Conservation (phyloP, 2,113 vertebrate genomes). For the Haemorhous mexicanus region DNA sequence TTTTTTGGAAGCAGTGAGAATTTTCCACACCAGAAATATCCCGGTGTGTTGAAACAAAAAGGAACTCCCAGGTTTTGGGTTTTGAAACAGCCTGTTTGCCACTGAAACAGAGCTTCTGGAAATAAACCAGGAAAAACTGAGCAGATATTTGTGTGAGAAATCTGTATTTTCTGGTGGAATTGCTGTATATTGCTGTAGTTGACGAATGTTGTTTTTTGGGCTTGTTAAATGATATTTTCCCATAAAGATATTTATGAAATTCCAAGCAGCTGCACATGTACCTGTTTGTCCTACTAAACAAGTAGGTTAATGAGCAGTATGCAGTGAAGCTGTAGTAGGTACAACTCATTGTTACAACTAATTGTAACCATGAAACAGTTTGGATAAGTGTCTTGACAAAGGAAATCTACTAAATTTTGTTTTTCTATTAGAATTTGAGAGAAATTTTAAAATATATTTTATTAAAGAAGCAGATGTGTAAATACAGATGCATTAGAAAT, state of each 20-base stretch:
- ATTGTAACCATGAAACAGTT: neutral
- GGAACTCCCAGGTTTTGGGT: neutral
- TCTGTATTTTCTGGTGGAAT: neutral
- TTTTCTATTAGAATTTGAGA: neutral
- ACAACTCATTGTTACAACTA: neutral
- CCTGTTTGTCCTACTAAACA: neutral
- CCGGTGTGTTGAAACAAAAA: neutral
- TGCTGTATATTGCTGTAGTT: neutral
- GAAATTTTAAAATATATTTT: neutral
- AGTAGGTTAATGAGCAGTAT: neutral
- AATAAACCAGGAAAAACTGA: neutral
- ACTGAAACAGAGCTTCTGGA: neutral
- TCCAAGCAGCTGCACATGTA: neutral
- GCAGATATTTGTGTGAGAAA: neutral
- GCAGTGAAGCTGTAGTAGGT: neutral
- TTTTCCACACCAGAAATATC: neutral
- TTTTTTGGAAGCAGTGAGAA: neutral
- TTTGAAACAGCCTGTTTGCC: neutral
- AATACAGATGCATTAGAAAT: neutral
- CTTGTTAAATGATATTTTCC: neutral
- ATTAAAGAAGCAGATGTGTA: neutral
- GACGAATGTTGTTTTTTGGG: neutral
- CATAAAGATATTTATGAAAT: neutral
- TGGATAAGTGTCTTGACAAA: neutral
- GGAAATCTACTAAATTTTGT: neutral